A percentile compares a stretch with the other conserved stretches of the same genome.
These are phyloP conservation scores for Clostera curtula DNA, from an alignment of 2,888 invertebrate species.

Conservation along the genomic window DNA sequence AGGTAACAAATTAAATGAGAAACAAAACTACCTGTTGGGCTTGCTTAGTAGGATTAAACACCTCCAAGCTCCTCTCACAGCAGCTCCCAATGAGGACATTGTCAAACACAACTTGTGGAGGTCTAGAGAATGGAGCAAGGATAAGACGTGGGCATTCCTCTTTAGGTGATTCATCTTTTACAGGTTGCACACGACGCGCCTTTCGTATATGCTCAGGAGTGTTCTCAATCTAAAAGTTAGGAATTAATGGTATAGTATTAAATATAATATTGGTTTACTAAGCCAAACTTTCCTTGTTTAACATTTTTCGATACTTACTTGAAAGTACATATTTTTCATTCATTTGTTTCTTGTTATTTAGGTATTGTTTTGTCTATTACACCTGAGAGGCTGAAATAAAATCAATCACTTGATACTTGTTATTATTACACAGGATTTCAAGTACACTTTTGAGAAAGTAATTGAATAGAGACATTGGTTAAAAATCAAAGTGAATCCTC, in stretches of 20 bases:
- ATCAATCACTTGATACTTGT: too few species aligned
- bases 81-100: constrained; percentile 75
- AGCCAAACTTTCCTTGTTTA: too few species aligned
- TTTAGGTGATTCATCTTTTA: constrained; percentile 35
- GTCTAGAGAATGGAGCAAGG: constrained; percentile 79
- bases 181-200: constrained; percentile 45
- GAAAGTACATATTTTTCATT: too few species aligned
- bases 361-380: too few species aligned
- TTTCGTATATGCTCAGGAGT: constrained; percentile 60
- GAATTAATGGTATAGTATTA: constrained; percentile 1
- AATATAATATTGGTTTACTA: neutral
- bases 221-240: constrained; percentile 54
- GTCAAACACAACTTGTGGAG: constrained; percentile 80
- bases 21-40: constrained; percentile 44
- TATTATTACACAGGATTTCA: too few species aligned
- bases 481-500: too few species aligned
- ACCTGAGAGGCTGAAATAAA: too few species aligned
- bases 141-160: constrained; percentile 70
- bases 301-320: too few species aligned
- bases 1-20: neutral
- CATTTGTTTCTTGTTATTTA: too few species aligned
- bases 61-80: constrained; percentile 68
- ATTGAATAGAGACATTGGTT: too few species aligned
- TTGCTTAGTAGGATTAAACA: constrained; percentile 74
- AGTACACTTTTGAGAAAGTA: too few species aligned